Evolutionary conservation across 2,113 vertebrate species (phyloP).

Genomic region (Vombatus ursinus): DNA sequence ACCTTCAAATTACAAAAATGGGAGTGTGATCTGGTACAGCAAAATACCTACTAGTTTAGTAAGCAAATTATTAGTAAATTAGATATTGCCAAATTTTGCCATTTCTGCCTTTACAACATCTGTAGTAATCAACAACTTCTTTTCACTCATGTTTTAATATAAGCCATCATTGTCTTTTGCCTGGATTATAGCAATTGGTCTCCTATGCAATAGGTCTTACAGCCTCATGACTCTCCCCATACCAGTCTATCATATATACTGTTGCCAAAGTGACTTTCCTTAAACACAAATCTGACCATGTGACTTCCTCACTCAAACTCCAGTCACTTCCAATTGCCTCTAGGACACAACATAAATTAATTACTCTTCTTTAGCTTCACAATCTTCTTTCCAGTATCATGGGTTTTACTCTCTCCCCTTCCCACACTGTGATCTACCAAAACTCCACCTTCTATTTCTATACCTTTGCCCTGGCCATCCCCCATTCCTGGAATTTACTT

Average conservation of each 20-base stretch:
- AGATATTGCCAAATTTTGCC: too few species aligned
- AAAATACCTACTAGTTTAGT: slow-evolving; percentile 15
- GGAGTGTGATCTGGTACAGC: slow-evolving; percentile 3
- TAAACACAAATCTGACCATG: too few species aligned
- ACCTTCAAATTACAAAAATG: slow-evolving; percentile 44
- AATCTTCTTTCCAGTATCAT: background rate
- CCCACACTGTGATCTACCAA: background rate
- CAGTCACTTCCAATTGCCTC: background rate
- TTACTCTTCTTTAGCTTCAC: background rate
- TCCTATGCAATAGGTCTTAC: too few species aligned
- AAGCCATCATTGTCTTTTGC: background rate
- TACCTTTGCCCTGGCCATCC: background rate
- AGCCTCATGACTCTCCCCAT: background rate
- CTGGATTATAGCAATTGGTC: background rate
- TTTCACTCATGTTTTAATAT: background rate
- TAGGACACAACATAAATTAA: background rate
- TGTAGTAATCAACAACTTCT: background rate
- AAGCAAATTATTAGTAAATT: too few species aligned
- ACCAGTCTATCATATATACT: background rate
- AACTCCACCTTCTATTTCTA: background rate
- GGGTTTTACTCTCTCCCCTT: background rate
- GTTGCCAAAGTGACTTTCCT: too few species aligned
- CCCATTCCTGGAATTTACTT: background rate
- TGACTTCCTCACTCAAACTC: background rate
- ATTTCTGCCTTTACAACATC: background rate